A percentile compares a stretch with the other conserved stretches of the same genome.
These are phyloP conservation scores for Glomeris maerens DNA, from an alignment of 1,140 invertebrate species.

Conservation along the genomic window DNA sequence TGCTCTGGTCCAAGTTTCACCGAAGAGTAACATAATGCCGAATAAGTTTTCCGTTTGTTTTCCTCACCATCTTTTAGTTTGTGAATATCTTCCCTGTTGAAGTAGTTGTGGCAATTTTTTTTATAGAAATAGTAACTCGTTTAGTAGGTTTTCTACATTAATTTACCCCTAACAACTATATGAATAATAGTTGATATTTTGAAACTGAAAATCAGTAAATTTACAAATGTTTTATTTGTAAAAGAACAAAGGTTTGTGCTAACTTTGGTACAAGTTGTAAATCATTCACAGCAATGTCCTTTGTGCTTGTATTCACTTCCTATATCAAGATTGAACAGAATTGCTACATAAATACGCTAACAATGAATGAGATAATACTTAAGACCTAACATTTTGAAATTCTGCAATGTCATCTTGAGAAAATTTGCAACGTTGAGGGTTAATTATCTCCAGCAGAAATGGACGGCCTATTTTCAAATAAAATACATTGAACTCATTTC, in stretches of 20 bases:
- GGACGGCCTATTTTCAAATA: slow-evolving; percentile 63
- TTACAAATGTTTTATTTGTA: neutral
- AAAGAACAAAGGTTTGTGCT: slow-evolving; percentile 15
- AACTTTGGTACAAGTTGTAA: slow-evolving; percentile 49
- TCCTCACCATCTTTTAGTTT: slow-evolving; percentile 74
- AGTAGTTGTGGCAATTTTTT: too few species aligned
- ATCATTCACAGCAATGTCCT: slow-evolving; percentile 44
- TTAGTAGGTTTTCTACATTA: too few species aligned
- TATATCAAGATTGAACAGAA: slow-evolving; percentile 39
- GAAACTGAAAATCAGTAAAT: slow-evolving; percentile 2
- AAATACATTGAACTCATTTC: slow-evolving; percentile 36
- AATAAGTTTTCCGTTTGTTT: slow-evolving; percentile 67
- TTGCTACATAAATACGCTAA: too few species aligned
- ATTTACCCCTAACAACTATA: slow-evolving; percentile 20
- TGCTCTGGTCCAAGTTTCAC: slow-evolving; percentile 28
- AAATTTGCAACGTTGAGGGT: slow-evolving; percentile 41
- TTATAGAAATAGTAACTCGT: too few species aligned
- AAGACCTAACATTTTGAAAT: slow-evolving; percentile 21
- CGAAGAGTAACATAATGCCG: slow-evolving; percentile 52
- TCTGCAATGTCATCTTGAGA: slow-evolving; percentile 13
- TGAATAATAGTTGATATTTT: slow-evolving; percentile 1
- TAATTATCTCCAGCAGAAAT: slow-evolving; percentile 65
- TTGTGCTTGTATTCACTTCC: slow-evolving; percentile 43
- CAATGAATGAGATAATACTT: neutral
- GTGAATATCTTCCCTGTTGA: slow-evolving; percentile 49